Base-by-base conservation (phyloP, 2,113 vertebrate species). In the Nipponia nippon region DNA sequence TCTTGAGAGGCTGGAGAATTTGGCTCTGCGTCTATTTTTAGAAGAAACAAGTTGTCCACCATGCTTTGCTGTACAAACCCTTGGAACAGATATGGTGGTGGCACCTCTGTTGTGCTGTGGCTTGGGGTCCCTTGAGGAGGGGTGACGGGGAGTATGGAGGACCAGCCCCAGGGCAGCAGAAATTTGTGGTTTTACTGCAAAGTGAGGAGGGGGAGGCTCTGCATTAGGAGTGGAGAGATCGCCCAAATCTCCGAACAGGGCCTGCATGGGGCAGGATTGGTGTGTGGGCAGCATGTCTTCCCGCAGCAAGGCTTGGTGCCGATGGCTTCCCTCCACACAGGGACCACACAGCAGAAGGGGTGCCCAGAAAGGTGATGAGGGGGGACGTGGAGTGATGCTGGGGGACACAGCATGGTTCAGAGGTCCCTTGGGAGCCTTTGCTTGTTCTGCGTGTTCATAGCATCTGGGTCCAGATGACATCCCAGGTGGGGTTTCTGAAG, bases 301-400 rank as follows among this genome's bases (percentile, higher is more conserved):
- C 59, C 0, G 0, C 1, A 1, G 12, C 50, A 81, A 58, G 49
- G 20, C 55, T 63, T 46, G 36, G 29, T 40, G 71, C 50, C 42
- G 44, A 6, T 70, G 56, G 30, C 42, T 47, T 83, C 21, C 21
- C 38, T 20, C 4, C 0, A 2, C 44, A 9, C 7, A 11, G 30
- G 32, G 50, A 16, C 66, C 1, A 0, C 4, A 8, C 46, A 36
- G 53, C 8, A 62, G 47, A 42, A 50, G 36, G 17, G 11, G 7
- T 56, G 38, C 29, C n/a, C 3, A 0, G n/a, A 72, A 44, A 15
- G 42, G 52, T 9, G 10, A 16, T 0, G 0, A 59, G 6, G n/a
- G 21, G 50, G 46, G 8, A 44, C 9, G 1, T 14, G 61, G 72
- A 42, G 69, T 2, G 9, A 3, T 83, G 36, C 36, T 53, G 21